Conservation (phyloP, 2,113 vertebrate genomes). For the Bambusicola thoracicus region DNA sequence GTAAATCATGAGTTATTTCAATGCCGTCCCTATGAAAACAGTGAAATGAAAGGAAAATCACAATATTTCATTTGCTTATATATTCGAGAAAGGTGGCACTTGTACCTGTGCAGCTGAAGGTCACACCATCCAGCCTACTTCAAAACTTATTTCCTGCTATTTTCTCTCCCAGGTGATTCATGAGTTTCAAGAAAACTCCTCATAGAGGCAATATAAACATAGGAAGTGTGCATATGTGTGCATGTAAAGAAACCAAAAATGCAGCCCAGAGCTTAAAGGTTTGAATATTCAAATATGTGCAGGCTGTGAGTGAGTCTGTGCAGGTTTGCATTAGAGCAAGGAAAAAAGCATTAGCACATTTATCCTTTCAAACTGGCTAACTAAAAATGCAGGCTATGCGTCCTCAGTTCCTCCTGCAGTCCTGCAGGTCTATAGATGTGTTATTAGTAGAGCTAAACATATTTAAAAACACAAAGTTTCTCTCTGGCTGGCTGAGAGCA, state of each 20-base stretch:
- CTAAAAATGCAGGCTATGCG: neutral
- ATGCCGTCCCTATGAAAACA: neutral
- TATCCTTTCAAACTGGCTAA: neutral
- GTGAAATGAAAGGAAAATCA: slow-evolving; percentile 7
- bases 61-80: neutral
- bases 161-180: neutral
- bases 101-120: neutral
- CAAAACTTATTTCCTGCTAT: neutral
- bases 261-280: neutral
- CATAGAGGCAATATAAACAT: neutral
- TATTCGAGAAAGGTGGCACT: neutral
- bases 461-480: neutral
- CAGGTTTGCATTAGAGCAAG: neutral
- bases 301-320: neutral
- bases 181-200: neutral
- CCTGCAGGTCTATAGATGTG: neutral
- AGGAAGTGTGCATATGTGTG: neutral
- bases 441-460: neutral
- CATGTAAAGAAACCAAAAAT: neutral
- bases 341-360: neutral
- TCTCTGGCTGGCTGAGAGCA: neutral
- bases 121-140: neutral
- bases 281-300: neutral
- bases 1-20: neutral
- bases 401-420: neutral